phyloP scores from a whole-genome alignment of 1,140 invertebrate genomes.

The Nautilus pompilius region DNA sequence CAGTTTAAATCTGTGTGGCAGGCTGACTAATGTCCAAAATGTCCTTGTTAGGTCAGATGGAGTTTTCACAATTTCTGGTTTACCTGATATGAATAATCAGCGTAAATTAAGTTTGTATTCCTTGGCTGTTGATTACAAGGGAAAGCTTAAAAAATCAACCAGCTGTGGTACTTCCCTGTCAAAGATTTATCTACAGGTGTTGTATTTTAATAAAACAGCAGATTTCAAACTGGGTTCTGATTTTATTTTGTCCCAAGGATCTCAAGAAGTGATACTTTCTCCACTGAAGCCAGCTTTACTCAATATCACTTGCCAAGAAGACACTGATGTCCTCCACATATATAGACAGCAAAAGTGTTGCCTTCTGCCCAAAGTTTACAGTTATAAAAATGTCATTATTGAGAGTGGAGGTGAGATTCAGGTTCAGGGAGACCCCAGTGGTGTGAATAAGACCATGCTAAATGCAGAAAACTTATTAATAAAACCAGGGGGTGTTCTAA shows the following conservation, averaged over 20 bases:
- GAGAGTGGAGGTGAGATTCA: conserved; percentile 25
- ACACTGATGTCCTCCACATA: conserved; percentile 8
- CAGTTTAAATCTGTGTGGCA: conserved; percentile 29
- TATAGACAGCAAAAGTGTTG: conserved; percentile 22
- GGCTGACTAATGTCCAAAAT: conserved; percentile 19
- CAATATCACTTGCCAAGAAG: conserved; percentile 5
- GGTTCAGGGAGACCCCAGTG: conserved; percentile 22
- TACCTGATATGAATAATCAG: not conserved
- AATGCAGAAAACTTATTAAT: conserved; percentile 27
- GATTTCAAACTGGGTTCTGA: not conserved
- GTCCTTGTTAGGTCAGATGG: conserved; percentile 22
- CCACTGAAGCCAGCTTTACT: conserved; percentile 1
- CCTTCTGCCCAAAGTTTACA: conserved; percentile 20
- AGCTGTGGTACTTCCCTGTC: conserved; percentile 14
- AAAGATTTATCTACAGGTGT: conserved; percentile 16
- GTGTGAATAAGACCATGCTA: conserved; percentile 26
- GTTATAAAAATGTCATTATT: conserved; percentile 23
- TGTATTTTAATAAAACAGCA: conserved; percentile 17
- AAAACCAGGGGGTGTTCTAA: conserved; percentile 24
- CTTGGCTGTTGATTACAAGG: conserved; percentile 22
- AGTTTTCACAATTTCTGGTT: conserved; percentile 8
- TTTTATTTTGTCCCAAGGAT: not conserved
- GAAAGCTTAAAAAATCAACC: conserved; percentile 17
- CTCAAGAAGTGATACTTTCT: conserved; percentile 7
- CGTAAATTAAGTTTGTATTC: conserved; percentile 14